A percentile compares a stretch with the other conserved stretches of the same genome.
Conservation (phyloP, 2,797 vertebrate genomes). For the Capromys pilorides region DNA sequence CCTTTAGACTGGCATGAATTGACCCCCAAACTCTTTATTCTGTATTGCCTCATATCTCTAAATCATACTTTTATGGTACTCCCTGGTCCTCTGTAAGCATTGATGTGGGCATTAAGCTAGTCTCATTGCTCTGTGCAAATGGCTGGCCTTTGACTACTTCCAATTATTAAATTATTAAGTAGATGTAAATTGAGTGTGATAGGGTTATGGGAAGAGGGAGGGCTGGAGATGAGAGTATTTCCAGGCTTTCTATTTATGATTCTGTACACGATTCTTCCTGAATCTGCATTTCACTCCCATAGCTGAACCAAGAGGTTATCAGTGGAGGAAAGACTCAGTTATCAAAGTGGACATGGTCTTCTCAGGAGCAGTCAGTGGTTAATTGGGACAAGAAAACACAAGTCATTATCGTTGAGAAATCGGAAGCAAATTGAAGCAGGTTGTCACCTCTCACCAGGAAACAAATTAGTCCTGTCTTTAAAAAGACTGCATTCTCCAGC, state of each 20-base stretch:
- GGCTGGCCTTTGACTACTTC: not conserved
- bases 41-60: not conserved
- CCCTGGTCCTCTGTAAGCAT: not conserved
- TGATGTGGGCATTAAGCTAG: not conserved
- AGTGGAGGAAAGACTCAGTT: not conserved
- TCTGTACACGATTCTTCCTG: not conserved
- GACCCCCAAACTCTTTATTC: not conserved
- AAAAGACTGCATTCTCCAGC: not conserved
- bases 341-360: constrained; percentile 41
- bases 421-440: constrained; percentile 58
- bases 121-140: not conserved
- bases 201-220: not conserved
- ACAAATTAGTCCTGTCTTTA: constrained; percentile 67
- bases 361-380: constrained; percentile 58
- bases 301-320: constrained; percentile 28
- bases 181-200: not conserved
- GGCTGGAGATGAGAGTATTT: not conserved
- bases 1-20: not conserved
- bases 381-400: constrained; percentile 65
- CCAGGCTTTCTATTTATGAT: not conserved
- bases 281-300: constrained; percentile 35
- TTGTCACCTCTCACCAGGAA: constrained; percentile 64
- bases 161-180: not conserved
- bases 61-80: not conserved
- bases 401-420: constrained; percentile 71